Conservation (phyloP, 2,113 vertebrate species). For the Rostratula benghalensis region DNA sequence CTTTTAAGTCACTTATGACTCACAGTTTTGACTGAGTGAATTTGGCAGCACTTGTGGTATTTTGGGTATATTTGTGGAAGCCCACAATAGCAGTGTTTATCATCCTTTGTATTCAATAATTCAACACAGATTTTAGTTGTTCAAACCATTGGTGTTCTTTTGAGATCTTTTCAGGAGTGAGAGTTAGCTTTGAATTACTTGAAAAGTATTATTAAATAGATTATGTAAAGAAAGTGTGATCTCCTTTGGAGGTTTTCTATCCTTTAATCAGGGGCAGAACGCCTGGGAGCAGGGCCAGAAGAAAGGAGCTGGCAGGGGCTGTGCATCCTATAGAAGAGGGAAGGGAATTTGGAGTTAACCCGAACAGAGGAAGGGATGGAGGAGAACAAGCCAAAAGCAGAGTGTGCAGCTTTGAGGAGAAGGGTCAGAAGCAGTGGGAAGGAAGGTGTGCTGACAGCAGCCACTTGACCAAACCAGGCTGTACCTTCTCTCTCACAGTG, state of each 20-base stretch:
- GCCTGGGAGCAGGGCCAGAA: constrained; percentile 46
- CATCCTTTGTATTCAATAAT: constrained; percentile 38
- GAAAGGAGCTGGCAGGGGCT: constrained; percentile 26
- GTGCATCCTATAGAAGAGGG: neutral
- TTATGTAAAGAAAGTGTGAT: constrained; percentile 44
- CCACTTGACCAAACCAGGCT: neutral
- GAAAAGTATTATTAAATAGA: constrained; percentile 52
- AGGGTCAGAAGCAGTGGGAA: constrained; percentile 30
- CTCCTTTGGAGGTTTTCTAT: constrained; percentile 38
- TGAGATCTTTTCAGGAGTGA: constrained; percentile 27
- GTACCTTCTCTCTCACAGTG: constrained; percentile 29
- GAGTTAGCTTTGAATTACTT: constrained; percentile 53
- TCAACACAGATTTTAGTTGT: constrained; percentile 20
- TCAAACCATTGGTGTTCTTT: neutral
- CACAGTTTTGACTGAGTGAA: neutral
- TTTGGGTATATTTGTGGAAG: constrained; percentile 36
- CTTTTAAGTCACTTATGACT: constrained; percentile 28
- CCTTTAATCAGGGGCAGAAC: constrained; percentile 43
- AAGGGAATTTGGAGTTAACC: constrained; percentile 12
- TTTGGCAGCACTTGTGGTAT: constrained; percentile 21
- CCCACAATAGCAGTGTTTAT: constrained; percentile 10
- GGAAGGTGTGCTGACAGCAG: neutral
- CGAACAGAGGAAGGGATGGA: neutral
- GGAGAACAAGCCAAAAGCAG: neutral
- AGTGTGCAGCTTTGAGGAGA: constrained; percentile 15